Percentiles rank a stretch among this genome's conserved stretches.
phyloP scores from a whole-genome alignment of 2,113 vertebrate species.

The Spheniscus mendiculus region DNA sequence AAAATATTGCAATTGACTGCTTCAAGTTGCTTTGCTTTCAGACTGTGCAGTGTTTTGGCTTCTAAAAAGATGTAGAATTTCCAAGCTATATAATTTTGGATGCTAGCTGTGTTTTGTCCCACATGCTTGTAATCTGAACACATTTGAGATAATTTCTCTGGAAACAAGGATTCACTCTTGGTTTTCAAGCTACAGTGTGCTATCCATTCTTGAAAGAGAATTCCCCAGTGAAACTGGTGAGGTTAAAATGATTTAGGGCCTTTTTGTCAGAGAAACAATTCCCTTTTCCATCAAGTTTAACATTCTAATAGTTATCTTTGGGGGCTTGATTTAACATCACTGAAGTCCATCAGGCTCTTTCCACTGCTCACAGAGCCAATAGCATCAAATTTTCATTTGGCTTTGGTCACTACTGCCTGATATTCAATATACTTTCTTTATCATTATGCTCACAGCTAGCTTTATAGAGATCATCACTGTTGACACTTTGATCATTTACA shows the following conservation, averaged over 20 bases:
- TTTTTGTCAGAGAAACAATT: background rate
- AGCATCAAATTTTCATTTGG: constrained; percentile 21
- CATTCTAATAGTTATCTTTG: background rate
- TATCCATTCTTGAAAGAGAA: background rate
- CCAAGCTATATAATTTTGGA: background rate
- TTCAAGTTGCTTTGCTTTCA: background rate
- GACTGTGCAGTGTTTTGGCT: background rate
- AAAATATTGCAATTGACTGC: background rate
- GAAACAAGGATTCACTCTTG: constrained; percentile 8
- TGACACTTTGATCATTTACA: background rate
- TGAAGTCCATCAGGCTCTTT: constrained; percentile 6
- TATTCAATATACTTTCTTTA: background rate
- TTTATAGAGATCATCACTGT: background rate
- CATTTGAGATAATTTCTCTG: constrained; percentile 15
- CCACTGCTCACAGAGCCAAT: constrained; percentile 2
- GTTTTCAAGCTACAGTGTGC: background rate
- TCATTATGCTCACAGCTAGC: background rate
- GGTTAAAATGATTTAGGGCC: background rate
- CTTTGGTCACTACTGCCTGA: background rate
- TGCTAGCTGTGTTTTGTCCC: background rate
- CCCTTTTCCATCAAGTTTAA: background rate
- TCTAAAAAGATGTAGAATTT: background rate
- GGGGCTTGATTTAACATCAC: background rate
- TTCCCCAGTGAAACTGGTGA: background rate
- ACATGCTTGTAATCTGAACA: background rate